These are phyloP conservation scores for Coturnix japonica DNA, from an alignment of 2,113 vertebrate genomes.

Conservation along the genomic window DNA sequence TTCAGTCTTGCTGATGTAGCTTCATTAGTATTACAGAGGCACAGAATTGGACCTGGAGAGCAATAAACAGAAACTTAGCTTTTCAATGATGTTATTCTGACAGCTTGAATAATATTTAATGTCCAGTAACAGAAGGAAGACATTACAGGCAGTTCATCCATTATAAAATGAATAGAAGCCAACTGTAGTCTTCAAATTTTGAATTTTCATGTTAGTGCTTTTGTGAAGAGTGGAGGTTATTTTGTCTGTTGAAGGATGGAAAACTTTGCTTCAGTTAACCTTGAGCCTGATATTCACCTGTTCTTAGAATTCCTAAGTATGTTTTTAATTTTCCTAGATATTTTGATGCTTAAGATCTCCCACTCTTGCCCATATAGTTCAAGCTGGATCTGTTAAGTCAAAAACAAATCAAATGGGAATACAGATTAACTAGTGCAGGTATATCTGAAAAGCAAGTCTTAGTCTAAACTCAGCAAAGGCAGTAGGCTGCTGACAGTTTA, in stretches of 20 bases:
- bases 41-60: neutral
- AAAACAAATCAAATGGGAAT: neutral
- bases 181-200: neutral
- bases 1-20: neutral
- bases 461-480: slow-evolving; percentile 5
- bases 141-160: neutral
- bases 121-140: neutral
- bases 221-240: neutral
- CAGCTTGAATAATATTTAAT: neutral
- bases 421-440: neutral
- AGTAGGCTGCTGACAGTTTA: neutral
- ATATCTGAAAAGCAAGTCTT: neutral
- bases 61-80: neutral
- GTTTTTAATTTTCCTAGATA: neutral
- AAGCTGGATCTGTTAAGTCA: neutral
- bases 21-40: neutral
- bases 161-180: neutral
- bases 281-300: neutral
- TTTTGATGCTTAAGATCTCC: neutral
- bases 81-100: neutral
- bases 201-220: neutral
- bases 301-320: neutral
- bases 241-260: neutral
- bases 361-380: neutral
- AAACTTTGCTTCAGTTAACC: neutral